Conservation (phyloP, 2,113 vertebrate genomes). For the Damaliscus lunatus region DNA sequence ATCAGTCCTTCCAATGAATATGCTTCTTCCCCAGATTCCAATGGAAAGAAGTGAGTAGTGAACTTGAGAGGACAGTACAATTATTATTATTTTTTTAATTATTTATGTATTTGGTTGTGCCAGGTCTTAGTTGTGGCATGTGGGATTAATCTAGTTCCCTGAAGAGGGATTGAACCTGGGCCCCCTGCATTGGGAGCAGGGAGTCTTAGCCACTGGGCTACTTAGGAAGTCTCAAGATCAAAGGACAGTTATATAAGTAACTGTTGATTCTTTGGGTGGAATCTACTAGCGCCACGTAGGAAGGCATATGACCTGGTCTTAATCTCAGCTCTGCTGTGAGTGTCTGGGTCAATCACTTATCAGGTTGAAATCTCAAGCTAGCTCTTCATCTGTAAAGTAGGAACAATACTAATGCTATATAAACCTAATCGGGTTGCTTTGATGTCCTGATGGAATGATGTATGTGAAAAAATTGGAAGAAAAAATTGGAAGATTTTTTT, state of each 20-base stretch:
- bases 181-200: background rate
- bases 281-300: background rate
- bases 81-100: background rate
- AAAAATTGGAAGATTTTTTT: background rate
- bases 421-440: background rate
- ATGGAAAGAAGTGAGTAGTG: background rate
- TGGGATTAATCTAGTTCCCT: background rate
- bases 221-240: background rate
- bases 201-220: background rate
- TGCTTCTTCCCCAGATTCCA: background rate
- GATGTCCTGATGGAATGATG: background rate
- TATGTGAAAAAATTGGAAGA: background rate
- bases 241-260: background rate
- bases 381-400: background rate
- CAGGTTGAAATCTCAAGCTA: background rate
- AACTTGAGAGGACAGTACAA: background rate
- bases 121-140: background rate
- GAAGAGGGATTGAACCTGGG: background rate
- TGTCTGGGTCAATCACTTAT: background rate
- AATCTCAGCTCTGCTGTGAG: background rate
- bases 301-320: background rate
- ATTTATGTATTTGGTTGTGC: background rate
- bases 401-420: background rate
- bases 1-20: background rate
- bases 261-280: background rate